These are phyloP conservation scores for Ictidomys tridecemlineatus DNA, from an alignment of 2,113 vertebrate genomes.

Conservation along the genomic window DNA sequence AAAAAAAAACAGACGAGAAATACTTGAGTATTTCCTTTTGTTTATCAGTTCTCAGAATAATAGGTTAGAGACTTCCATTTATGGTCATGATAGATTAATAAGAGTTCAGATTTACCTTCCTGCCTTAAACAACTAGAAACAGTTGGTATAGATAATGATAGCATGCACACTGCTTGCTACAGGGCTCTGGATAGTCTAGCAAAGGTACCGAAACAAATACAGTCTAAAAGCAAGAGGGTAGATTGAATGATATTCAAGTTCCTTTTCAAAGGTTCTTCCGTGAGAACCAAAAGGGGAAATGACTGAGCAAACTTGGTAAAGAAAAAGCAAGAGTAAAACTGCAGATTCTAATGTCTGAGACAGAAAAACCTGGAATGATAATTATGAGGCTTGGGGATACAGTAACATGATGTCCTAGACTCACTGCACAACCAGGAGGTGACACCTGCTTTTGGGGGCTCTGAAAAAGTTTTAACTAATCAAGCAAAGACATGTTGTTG, in stretches of 20 bases:
- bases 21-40: neutral
- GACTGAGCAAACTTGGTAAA: neutral
- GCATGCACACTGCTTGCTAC: neutral
- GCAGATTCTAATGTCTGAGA: neutral
- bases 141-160: neutral
- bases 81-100: neutral
- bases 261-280: neutral
- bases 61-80: neutral
- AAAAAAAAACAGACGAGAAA: neutral
- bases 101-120: neutral
- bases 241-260: constrained; percentile 1
- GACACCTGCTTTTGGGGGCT: neutral
- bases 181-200: neutral
- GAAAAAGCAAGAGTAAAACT: constrained; percentile 22
- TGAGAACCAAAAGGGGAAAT: constrained; percentile 34
- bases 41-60: constrained; percentile 5
- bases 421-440: neutral
- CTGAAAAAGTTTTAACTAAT: neutral
- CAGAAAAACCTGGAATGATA: neutral
- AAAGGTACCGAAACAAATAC: neutral
- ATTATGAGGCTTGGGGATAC: neutral
- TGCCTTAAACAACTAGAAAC: neutral
- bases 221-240: neutral
- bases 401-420: neutral
- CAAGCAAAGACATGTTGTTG: neutral